Base-by-base conservation (phyloP, 2,113 vertebrate genomes). In the Macrotus californicus region DNA sequence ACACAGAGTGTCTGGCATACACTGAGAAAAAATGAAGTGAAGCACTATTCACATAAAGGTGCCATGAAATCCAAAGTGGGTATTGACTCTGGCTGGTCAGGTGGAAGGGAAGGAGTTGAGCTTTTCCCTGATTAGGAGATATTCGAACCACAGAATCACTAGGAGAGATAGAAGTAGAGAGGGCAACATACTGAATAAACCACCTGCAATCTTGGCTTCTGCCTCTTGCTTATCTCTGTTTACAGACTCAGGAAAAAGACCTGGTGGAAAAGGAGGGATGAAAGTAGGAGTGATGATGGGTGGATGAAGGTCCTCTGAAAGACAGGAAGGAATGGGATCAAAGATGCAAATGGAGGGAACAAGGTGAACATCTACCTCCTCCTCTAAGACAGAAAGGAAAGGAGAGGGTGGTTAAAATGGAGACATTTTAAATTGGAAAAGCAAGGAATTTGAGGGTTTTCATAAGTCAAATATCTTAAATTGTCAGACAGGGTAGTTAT, bases 401-500 rank as follows among this genome's bases (percentile, higher is more conserved):
- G 18, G 14, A 46, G 22, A n/a, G 3, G n/a, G 43, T 70, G 6
- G 50, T 41, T 76, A 83, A 86, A 72, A 69, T 14, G 39, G 0
- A 92, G 11, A 41, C 7, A 46, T 52, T 95, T 82, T 87, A 48
- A 93, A 76, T 19, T 59, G 39, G 31, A 69, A 93, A 93, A 95
- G 46, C 24, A 92, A 76, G 80, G 75, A 46, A 72, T 66, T 61
- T 84, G 34, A 92, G 66, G 6, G 48, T 4, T 84, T 46, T 94
- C 14, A 39, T 50, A 93, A 92, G 59, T 82, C 84, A 94, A 82
- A 31, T 72, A 66, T 91, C 52, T 56, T 84, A 76, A 81, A 87
- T 54, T 77, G 61, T 41, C 76, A 43, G 50, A 36, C 59, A 73
- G 66, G 16, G 50, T 39, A 91, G 64, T 89, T 77, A 92, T 31